Evolutionary conservation across 2,888 invertebrate genomes (phyloP).

Genomic region (Ichneumon xanthorius): DNA sequence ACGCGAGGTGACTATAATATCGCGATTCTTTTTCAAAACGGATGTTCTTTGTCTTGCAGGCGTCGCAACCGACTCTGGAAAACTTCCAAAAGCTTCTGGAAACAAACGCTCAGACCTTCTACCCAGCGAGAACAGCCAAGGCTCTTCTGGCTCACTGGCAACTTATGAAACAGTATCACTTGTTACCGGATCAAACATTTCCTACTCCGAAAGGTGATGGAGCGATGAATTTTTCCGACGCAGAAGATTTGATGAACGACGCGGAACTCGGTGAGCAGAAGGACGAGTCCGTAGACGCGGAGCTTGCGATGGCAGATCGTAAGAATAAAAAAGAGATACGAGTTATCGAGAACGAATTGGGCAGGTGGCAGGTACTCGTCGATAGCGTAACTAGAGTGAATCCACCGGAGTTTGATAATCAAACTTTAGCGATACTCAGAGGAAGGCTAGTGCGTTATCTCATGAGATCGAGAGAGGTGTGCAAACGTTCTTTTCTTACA

Average conservation of each 20-base stretch:
- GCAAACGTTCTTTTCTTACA: not conserved
- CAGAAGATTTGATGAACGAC: constrained; percentile 95
- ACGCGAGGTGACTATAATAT: not conserved
- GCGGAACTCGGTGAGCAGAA: constrained; percentile 92
- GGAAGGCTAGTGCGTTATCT: constrained; percentile 97
- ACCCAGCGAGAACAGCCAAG: constrained; percentile 94
- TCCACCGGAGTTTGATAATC: constrained; percentile 95
- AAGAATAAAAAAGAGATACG: constrained; percentile 94
- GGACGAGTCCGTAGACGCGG: constrained; percentile 93
- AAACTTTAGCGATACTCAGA: constrained; percentile 96
- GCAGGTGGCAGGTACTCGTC: constrained; percentile 96
- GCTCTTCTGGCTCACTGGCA: constrained; percentile 96
- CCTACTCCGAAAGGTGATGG: constrained; percentile 88
- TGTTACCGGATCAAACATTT: constrained; percentile 95
- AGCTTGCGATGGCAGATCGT: constrained; percentile 91
- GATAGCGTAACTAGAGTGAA: constrained; percentile 95
- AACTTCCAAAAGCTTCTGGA: constrained; percentile 94
- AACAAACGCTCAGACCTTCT: constrained; percentile 94
- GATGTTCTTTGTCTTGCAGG: constrained; percentile 84
- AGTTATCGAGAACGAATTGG: constrained; percentile 94
- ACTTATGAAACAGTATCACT: constrained; percentile 95
- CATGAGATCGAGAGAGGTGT: constrained; percentile 95
- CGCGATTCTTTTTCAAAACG: not conserved
- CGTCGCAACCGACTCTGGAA: constrained; percentile 90
- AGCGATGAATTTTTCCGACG: constrained; percentile 94